Evolutionary conservation across 2,888 invertebrate species (phyloP).

Genomic region (Siphonodentalium dalli): DNA sequence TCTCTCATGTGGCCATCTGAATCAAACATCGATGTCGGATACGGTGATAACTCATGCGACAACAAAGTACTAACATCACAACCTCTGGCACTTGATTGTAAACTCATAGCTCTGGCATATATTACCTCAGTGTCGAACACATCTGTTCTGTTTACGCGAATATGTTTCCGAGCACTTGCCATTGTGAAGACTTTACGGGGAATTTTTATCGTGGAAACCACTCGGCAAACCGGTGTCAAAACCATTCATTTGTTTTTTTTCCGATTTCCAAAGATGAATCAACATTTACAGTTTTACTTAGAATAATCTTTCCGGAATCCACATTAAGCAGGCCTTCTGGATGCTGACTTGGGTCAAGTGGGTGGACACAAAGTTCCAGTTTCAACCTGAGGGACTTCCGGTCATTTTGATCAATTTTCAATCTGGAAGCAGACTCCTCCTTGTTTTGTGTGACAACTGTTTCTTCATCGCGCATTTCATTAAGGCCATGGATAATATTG

Average conservation of each 20-base stretch:
- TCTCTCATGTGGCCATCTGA: background rate
- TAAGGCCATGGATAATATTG: constrained; percentile 4
- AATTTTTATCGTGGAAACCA: background rate
- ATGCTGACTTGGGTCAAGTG: constrained; percentile 23
- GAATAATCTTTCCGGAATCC: no score
- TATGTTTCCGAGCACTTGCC: background rate
- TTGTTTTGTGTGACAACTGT: constrained; percentile 10
- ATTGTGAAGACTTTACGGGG: background rate
- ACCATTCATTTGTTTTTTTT: background rate
- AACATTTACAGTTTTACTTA: background rate
- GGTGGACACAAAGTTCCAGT: constrained; percentile 21
- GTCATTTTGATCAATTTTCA: constrained; percentile 17
- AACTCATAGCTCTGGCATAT: background rate
- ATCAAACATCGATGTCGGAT: background rate
- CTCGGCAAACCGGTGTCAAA: background rate
- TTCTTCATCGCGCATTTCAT: background rate
- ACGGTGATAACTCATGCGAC: background rate
- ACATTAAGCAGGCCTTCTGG: no score
- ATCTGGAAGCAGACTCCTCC: constrained; percentile 18
- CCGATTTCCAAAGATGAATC: background rate
- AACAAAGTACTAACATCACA: background rate
- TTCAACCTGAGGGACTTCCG: constrained; percentile 23
- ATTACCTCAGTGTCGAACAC: background rate
- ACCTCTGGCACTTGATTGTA: background rate
- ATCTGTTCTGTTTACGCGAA: background rate